Base-by-base conservation (phyloP, 2,113 vertebrate species). In the Polypterus bichir region DNA sequence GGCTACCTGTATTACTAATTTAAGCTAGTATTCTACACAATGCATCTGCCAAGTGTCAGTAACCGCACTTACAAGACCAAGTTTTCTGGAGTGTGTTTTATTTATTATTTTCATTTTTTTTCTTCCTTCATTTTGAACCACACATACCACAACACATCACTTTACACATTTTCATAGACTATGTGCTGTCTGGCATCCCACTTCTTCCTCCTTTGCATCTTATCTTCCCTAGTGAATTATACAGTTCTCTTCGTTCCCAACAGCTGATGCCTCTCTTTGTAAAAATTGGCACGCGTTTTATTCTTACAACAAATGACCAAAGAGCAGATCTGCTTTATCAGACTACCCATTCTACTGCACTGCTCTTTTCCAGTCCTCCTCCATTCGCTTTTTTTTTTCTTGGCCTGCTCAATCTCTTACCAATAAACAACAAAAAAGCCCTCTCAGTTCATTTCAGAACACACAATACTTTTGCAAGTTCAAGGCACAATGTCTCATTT, bases 401-500 rank as follows among this genome's bases (percentile, higher is more conserved):
- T 70, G 65, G 75, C 74, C 60, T 74, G 62, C 66, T 65, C 71
- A 72, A 74, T 66, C 70, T 71, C 64, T 68, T 49, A 9, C 61
- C 64, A 76, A 77, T 74, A 76, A 75, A 72, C 78, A 73, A 64
- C 48, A 81, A 79, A 78, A 65, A 66, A 52, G 47, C 27, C 27
- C 27, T 27, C 27, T 27, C 27, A 27, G 27, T 27, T 27, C 54
- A 57, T 52, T 60, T 58, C 59, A 64, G 68, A 72, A 74, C 68
- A 81, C 77, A 73, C 68, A 72, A 65, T 72, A 68, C 64, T 74
- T 68, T 70, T 78, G 80, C 71, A 78, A 86, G 83, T 86, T 86
- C 86, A 88, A 88, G 86, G 86, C 86, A 88, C 86, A 86, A 84
- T 85, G 80, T 88, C 83, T 77, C 73, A 82, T 72, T 68, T 67